phyloP scores from a whole-genome alignment of 2,797 vertebrate genomes.

The Myotis findleyi region DNA sequence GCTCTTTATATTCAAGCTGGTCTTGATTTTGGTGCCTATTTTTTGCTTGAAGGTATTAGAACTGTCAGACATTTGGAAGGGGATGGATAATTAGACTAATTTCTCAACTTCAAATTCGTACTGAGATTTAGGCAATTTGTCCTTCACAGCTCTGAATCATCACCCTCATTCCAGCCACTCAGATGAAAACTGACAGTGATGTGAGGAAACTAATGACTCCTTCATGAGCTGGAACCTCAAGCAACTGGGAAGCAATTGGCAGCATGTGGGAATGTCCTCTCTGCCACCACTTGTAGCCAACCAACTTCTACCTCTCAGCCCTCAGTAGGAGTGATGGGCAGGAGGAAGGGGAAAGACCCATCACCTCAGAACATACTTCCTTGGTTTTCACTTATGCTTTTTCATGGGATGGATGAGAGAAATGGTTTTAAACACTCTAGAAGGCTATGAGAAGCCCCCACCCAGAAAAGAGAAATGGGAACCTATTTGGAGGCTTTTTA shows the following conservation, averaged over 20 bases:
- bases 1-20: background rate
- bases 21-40: background rate
- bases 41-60: background rate
- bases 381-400: background rate
- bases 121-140: background rate
- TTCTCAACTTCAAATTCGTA: constrained; percentile 36
- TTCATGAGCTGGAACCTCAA: background rate
- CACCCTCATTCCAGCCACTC: background rate
- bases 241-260: background rate
- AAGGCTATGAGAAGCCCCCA: background rate
- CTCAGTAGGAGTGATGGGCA: background rate
- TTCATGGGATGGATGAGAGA: background rate
- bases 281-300: background rate
- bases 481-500: background rate
- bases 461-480: background rate
- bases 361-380: background rate
- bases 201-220: background rate
- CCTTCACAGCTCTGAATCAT: background rate
- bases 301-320: background rate
- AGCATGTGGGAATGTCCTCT: background rate
- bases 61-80: background rate
- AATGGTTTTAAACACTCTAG: background rate
- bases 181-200: background rate
- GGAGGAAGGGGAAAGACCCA: background rate
- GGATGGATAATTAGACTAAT: background rate